Evolutionary conservation across 2,888 invertebrate genomes (phyloP), one percentile per base, ranked within the genome.

Genomic region (Parnassius apollo): DNA sequence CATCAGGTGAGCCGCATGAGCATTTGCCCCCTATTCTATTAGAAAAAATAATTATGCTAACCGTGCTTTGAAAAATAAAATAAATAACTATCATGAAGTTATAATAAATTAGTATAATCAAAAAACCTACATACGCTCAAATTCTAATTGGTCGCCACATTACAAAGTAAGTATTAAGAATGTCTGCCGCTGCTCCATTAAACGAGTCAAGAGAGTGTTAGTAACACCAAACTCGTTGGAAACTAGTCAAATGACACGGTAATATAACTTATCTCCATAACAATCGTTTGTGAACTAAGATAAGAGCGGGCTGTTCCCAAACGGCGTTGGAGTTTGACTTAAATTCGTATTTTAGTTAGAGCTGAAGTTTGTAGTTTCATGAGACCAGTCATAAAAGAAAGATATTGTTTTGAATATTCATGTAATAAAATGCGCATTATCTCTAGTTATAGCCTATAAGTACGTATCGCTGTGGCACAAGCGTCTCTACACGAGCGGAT

Each of bases 241-340:
- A 18, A 68, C 65, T 62, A 62, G 44, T 65, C 62, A 57, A 58
- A 62, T 59, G 45, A 62, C 57, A 10, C 50, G n/a, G 59, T 58
- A 59, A 58, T 65, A 58, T 65, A 61, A 59, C 68, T 66, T 65
- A 68, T 70, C 68, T 65, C 48, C 65, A 59, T 55, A 66, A 66
- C 66, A 66, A 72, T 71, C 71, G 66, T 58, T 68, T 61, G 51
- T 46, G 61, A 68, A 65, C 48, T 63, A 44, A 65, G 66, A 71
- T 68, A 70, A 65, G 66, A 65, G 64, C 64, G 54, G 65, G 66
- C 65, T 58, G 67, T 57, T 56, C 48, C 51, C 54, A 49, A 52
- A 63, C 58, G 50, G 13, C 49, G n/a, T 55, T 22, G 25, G 54
- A 62, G 57, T 53, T 62, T 11, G 49, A 11, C 54, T n/a, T 42